These are phyloP conservation scores for Taxidea taxus DNA, from an alignment of 2,113 vertebrate genomes.

Conservation along the genomic window DNA sequence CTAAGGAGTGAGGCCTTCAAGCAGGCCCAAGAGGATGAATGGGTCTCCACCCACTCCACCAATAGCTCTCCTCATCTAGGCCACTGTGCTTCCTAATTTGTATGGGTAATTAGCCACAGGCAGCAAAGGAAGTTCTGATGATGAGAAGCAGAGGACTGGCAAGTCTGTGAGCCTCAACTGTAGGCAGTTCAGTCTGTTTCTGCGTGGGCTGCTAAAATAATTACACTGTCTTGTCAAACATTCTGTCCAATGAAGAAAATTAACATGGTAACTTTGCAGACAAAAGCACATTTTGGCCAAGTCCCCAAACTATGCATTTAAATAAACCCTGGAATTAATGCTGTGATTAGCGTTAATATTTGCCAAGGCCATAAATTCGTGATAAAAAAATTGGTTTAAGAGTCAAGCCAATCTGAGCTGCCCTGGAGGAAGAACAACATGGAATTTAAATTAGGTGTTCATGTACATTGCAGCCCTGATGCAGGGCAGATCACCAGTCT, in stretches of 20 bases:
- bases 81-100: neutral
- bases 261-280: slow-evolving; percentile 60
- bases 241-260: slow-evolving; percentile 58
- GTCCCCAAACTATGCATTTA: slow-evolving; percentile 47
- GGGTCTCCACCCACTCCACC: no score
- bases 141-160: neutral
- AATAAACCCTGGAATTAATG: slow-evolving; percentile 52
- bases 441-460: slow-evolving; percentile 46
- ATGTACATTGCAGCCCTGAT: neutral
- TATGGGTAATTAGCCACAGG: neutral
- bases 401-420: neutral
- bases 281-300: slow-evolving; percentile 68
- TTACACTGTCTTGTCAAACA: slow-evolving; percentile 65
- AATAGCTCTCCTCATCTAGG: neutral
- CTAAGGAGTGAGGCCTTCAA: neutral
- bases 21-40: neutral
- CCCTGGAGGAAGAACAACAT: neutral
- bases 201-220: slow-evolving; percentile 54
- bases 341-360: slow-evolving; percentile 65
- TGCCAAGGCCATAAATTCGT: slow-evolving; percentile 63
- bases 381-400: neutral
- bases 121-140: neutral
- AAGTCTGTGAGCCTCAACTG: neutral
- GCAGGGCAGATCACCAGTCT: neutral
- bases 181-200: slow-evolving; percentile 53